Conservation (phyloP, 2,888 invertebrate species). For the Thymelicus lineola region DNA sequence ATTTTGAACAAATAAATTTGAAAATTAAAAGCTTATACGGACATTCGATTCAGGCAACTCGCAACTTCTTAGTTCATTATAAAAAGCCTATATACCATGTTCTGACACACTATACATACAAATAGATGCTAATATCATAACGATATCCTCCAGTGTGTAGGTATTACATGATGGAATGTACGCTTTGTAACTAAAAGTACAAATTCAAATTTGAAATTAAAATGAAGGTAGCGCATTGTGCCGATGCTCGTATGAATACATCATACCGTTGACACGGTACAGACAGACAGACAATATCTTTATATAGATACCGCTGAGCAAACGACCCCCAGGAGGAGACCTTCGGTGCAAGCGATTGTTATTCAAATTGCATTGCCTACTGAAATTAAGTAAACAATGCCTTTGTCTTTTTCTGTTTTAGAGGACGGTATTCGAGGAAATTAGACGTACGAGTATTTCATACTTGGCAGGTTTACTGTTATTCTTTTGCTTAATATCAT, state of each 20-base stretch:
- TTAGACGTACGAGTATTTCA: neutral
- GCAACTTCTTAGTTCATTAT: too few relatives aligned
- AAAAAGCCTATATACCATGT: too few relatives aligned
- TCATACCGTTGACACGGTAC: conserved; percentile 25
- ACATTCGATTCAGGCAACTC: too few relatives aligned
- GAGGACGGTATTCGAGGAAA: conserved; percentile 7
- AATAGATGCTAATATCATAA: conserved; percentile 4
- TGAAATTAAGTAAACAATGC: conserved; percentile 35
- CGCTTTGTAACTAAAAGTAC: conserved; percentile 17
- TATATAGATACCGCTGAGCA: conserved; percentile 29
- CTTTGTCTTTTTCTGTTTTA: conserved; percentile 26
- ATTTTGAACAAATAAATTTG: too few relatives aligned
- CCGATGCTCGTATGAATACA: conserved; percentile 18
- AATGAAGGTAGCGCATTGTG: conserved; percentile 20
- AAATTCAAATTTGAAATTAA: conserved; percentile 34
- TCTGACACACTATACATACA: neutral
- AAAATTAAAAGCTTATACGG: too few relatives aligned
- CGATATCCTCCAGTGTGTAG: neutral
- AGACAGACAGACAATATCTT: conserved; percentile 31
- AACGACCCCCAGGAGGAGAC: conserved; percentile 23
- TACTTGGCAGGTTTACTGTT: neutral
- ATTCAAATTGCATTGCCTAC: conserved; percentile 35
- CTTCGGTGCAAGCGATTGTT: conserved; percentile 29
- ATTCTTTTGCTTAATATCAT: too few relatives aligned
- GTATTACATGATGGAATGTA: conserved; percentile 21